Conservation (phyloP, 2,113 vertebrate species). For the Ammospiza nelsoni region DNA sequence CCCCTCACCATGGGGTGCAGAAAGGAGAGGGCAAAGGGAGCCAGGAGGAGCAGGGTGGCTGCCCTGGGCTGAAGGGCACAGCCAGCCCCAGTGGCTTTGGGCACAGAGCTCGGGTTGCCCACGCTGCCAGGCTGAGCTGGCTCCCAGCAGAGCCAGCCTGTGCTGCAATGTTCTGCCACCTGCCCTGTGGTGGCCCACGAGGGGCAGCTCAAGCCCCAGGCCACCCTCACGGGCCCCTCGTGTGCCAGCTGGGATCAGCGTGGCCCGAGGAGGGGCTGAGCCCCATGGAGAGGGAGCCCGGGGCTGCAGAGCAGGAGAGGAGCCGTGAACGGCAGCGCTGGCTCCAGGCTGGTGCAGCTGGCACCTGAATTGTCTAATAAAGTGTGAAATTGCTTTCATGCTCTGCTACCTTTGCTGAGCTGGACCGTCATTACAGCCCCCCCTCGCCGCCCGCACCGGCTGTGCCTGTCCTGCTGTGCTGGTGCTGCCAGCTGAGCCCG, state of each 20-base stretch:
- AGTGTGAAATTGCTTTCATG: slow-evolving; percentile 81
- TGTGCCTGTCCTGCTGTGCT: background rate
- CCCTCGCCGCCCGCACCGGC: background rate
- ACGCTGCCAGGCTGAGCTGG: background rate
- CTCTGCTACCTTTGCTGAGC: slow-evolving; percentile 62
- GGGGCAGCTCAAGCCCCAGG: background rate
- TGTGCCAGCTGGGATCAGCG: background rate
- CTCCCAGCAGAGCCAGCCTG: background rate
- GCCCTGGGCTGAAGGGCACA: background rate
- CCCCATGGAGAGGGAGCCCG: rapidly evolving
- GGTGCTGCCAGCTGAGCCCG: slow-evolving; percentile 25
- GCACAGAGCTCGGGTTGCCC: background rate
- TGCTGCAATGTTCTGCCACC: rapidly evolving
- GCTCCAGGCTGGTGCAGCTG: slow-evolving; percentile 39
- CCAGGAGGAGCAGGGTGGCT: background rate
- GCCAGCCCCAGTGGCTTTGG: background rate
- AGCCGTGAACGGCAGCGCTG: background rate
- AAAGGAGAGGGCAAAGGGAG: background rate
- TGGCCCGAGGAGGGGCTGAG: background rate
- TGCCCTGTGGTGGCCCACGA: rapidly evolving
- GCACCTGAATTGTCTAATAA: slow-evolving; percentile 77
- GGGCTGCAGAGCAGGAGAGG: background rate
- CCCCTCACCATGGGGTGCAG: rapidly evolving
- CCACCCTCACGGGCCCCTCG: rapidly evolving
- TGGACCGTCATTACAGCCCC: background rate